A percentile compares a stretch with the other conserved stretches of the same genome.
phyloP scores from a whole-genome alignment of 1,140 invertebrate species.

The Anagrus nilaparvatae region DNA sequence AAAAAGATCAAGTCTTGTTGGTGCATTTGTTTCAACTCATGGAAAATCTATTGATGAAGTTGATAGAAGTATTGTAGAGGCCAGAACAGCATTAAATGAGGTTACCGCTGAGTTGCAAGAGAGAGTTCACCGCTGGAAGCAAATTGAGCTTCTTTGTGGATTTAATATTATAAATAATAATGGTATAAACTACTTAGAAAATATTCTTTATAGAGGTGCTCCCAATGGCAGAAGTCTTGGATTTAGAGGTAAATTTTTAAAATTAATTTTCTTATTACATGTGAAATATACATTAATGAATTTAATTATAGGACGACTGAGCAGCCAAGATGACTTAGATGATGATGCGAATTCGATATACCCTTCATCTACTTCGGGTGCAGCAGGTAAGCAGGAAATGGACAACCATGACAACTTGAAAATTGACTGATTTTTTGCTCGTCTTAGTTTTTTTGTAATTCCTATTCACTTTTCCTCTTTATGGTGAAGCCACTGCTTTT shows the following conservation, averaged over 20 bases:
- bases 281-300: neutral
- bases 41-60: slow-evolving; percentile 90
- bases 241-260: slow-evolving; percentile 42
- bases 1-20: slow-evolving; percentile 85
- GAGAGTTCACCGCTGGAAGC: slow-evolving; percentile 82
- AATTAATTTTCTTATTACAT: neutral
- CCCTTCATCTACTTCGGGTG: slow-evolving; percentile 40
- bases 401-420: slow-evolving; percentile 36
- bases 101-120: slow-evolving; percentile 85
- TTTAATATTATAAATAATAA: slow-evolving; percentile 87
- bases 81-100: slow-evolving; percentile 79
- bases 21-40: slow-evolving; percentile 89
- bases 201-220: slow-evolving; percentile 54
- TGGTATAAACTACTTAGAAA: slow-evolving; percentile 72
- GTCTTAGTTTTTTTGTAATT: slow-evolving; percentile 25
- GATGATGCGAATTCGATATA: slow-evolving; percentile 63
- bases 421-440: slow-evolving; percentile 34
- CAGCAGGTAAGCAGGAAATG: slow-evolving; percentile 51
- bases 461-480: slow-evolving; percentile 22
- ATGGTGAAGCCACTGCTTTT: slow-evolving; percentile 25
- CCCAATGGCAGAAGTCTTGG: slow-evolving; percentile 43
- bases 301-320: slow-evolving; percentile 57
- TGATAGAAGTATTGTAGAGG: slow-evolving; percentile 83
- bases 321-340: slow-evolving; percentile 77
- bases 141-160: slow-evolving; percentile 81